Percentiles rank a stretch among this genome's conserved stretches.
These are phyloP conservation scores for Pristionchus fissidentatus DNA, from an alignment of 2,888 invertebrate genomes.

Conservation along the genomic window DNA sequence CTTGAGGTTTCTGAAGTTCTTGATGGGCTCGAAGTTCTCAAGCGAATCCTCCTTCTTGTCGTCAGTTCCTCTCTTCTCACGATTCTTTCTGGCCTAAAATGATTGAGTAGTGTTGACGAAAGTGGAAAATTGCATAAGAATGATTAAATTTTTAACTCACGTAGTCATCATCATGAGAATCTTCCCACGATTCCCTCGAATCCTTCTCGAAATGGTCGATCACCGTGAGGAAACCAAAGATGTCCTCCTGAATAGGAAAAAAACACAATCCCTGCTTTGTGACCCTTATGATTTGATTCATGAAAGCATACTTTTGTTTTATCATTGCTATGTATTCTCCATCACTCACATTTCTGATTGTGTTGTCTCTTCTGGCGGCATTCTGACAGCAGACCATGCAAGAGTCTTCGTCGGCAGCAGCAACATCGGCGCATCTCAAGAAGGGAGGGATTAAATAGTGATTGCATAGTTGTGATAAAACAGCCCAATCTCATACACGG, in stretches of 20 bases:
- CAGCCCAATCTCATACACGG: no score
- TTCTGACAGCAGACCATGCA: constrained; percentile 66
- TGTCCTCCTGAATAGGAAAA: constrained; percentile 12
- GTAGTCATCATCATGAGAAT: constrained; percentile 17
- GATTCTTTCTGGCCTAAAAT: not conserved
- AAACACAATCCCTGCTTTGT: not conserved
- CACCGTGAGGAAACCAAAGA: constrained; percentile 5
- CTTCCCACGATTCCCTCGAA: not conserved
- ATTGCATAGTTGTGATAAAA: no score
- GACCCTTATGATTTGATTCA: not conserved
- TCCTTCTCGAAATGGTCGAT: constrained; percentile 17
- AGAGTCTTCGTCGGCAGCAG: constrained; percentile 62
- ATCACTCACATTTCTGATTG: constrained; percentile 58
- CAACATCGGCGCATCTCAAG: constrained; percentile 62
- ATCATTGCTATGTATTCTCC: no score
- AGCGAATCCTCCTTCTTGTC: not conserved
- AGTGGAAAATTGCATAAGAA: not conserved
- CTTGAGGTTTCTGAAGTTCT: constrained; percentile 21
- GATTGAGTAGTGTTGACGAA: not conserved
- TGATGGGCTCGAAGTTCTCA: not conserved
- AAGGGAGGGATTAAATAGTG: not conserved
- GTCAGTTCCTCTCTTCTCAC: not conserved
- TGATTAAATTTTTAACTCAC: no score
- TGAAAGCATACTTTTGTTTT: not conserved
- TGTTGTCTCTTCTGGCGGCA: constrained; percentile 61